A percentile compares a stretch with the other conserved stretches of the same genome.
These are phyloP conservation scores for Phylloscopus trochiloides DNA, from an alignment of 2,113 vertebrate genomes.

Conservation along the genomic window DNA sequence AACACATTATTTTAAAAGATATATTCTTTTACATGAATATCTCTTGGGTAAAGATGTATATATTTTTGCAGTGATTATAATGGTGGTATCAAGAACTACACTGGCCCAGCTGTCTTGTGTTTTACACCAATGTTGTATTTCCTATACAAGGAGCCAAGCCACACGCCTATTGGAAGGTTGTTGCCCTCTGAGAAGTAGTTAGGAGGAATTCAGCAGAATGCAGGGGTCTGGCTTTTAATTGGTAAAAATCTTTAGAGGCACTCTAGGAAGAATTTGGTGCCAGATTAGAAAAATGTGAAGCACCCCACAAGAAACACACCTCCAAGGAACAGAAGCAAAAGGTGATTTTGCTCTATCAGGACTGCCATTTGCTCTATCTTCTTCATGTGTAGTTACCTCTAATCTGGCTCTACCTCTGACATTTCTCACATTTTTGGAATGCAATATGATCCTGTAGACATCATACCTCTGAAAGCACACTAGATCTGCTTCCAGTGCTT, in stretches of 20 bases:
- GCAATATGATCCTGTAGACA: background rate
- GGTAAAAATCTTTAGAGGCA: background rate
- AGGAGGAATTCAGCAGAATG: background rate
- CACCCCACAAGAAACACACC: background rate
- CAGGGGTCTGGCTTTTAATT: background rate
- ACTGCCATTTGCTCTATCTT: background rate
- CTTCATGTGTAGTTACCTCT: background rate
- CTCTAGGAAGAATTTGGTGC: background rate
- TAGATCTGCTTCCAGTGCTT: background rate
- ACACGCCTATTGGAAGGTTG: background rate
- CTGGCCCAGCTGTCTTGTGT: background rate
- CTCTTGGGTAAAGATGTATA: background rate
- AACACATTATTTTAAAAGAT: background rate
- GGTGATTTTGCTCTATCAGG: background rate
- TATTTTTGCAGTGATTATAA: background rate
- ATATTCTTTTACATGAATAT: background rate
- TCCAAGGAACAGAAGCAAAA: background rate
- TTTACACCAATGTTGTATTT: background rate
- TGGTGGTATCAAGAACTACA: background rate
- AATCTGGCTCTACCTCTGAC: background rate
- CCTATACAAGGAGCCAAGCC: background rate
- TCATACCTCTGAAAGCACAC: background rate
- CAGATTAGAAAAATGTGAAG: background rate
- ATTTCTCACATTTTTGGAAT: background rate
- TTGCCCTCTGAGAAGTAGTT: background rate